Evolutionary conservation across 2,888 invertebrate genomes (phyloP), one percentile per base, ranked within the genome.

Genomic region (Ornithoptera priamus): DNA sequence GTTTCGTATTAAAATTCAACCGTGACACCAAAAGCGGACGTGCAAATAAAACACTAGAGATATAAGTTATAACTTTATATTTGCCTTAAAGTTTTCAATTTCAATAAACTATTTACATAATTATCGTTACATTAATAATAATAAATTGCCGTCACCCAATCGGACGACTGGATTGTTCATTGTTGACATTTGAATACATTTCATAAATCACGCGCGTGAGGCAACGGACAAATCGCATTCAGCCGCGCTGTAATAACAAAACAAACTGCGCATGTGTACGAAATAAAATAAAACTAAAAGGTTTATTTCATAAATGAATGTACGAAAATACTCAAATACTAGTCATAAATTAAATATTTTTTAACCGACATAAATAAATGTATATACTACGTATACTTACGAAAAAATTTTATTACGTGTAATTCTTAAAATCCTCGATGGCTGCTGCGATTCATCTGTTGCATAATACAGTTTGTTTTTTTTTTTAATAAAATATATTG

Each of bases 81-180:
- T 70, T 67, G 67, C 24, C 63, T 70, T 70, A 72, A 72, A 22
- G 39, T 67, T 70, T 67, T 68, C 65, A 72, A 68, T 70, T 68
- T 70, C 50, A 67, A 58, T 69, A 69, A 65, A 65, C 62, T 72
- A 72, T 72, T 68, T 72, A 72, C 72, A 72, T 58, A 62, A 71
- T 68, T 68, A 65, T 64, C 62, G 58, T 64, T 72, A 72, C 24
- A 68, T 36, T 64, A 65, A 53, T 67, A 61, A 67, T 70, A 60
- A 65, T 64, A 68, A 62, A 65, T 70, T 62, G 39, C 57, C n/a
- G 66, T 66, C 59, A 53, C 39, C 60, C 58, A 36, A 53, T 36
- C 30, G 36, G 39, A 62, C 46, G 67, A 62, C 63, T 67, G 56
- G n/a, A 60, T 67, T 67, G 67, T 70, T 70, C 64, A 56, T 64